Base-by-base conservation (phyloP, 2,113 vertebrate genomes). In the Syngnathus typhle region DNA sequence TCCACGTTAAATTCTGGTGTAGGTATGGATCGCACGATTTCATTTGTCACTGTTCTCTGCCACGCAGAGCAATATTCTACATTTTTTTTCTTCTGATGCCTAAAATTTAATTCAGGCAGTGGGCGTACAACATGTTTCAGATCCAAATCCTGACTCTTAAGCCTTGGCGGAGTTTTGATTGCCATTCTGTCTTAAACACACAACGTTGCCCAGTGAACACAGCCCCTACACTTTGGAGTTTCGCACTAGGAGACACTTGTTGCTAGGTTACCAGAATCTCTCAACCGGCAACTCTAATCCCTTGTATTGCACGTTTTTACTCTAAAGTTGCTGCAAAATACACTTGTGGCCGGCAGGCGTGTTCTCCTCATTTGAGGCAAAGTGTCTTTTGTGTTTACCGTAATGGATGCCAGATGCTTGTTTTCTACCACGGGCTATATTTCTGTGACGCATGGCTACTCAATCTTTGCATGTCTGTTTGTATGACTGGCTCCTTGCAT, bases 201-300 rank as follows among this genome's bases (percentile, higher is more conserved):
- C 77, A 85, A 82, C 61, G 41, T 75, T 82, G 71, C 79, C 70
- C 60, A 79, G 47, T 21, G 81, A 73, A 80, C 70, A 62, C 23
- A 65, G 76, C 77, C 67, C 77, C 77, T 81, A 83, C 15, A 32
- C 27, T 52, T 82, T 82, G 79, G 77, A 82, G 67, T 71, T 47
- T 83, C 62, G 66, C 65, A 44, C 37, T 74, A 63, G 64, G 67
- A 81, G 80, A 74, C 0, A 82, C 82, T 82, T 86, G 89, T 91
- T 90, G 88, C 90, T 85, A 83, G 81, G 88, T 76, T 82, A 91
- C 88, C 58, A 10, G 49, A 71, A 77, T 80, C 78, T 79, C 83
- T 85, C 71, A 82, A 77, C 78, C 75, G 37, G 43, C 41, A 41
- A 6, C 58, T 65, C 65, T 69, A 68, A 70, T 70, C 44, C 63